Base-by-base conservation (phyloP, 2,888 invertebrate genomes). In the Oligia fasciuncula region DNA sequence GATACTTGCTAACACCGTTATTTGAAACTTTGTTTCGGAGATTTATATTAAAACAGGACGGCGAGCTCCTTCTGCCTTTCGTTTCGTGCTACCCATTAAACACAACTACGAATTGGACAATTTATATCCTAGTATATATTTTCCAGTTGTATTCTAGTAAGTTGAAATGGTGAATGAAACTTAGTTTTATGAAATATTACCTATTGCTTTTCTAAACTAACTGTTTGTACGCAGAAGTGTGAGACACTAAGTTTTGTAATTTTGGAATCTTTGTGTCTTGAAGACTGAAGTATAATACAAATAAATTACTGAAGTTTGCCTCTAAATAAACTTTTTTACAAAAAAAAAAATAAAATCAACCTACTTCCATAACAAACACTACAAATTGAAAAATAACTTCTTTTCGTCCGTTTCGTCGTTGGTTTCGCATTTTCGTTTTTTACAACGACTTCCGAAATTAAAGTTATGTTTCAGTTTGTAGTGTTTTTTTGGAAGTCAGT, bases 61-160 rank as follows among this genome's bases (percentile, higher is more conserved):
- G 69, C 40, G 86, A 86, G 40, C 60, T 89, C 35, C 62, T 85
- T 23, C 76, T 93, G 0, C 89, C 91, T 5, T 69, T 90, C 3
- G 76, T 80, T n/a, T 73, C 85, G 29, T 86, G 77, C 46, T 91
- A 90, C 70, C 92, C 92, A 0, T 90, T 92, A 73, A 75, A 88
- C 40, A 79, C 87, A 6, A 85, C 80, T 4, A 73, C 73, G 49
- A 88, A 86, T 80, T 91, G 88, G 88, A 4, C 76, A n/a, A 80
- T 81, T 62, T 92, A 92, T 79, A 49, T 89, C n/a, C 62, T 78
- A 4, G 77, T 83, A 46, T 91, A 91, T 73, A 77, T 79, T 14
- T 89, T 91, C 74, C 89, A 92, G 76, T 5, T 68, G 19, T 90
- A 86, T 70, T 74, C 81, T 43, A 73, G 93, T 92, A 85, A 91